Base-by-base conservation (phyloP, 1,140 invertebrate genomes). In the Yoshiicerus persimilis region DNA sequence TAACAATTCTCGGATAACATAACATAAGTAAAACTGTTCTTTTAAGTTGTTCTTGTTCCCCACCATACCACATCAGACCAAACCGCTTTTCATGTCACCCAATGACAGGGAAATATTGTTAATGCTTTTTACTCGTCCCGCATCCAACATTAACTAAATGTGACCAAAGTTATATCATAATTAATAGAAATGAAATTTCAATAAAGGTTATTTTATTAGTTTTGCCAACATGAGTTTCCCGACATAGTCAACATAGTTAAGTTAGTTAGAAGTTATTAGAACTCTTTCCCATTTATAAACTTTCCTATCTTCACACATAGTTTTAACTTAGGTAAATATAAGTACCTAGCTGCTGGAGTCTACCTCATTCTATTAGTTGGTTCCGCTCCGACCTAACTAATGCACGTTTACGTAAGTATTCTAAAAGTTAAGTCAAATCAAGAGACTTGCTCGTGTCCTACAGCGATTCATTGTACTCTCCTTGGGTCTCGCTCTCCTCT, bases 181-280 rank as follows among this genome's bases (percentile, higher is more conserved):
- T 80, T 80, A 80, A 80, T 80, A 80, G 32, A 80, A 80, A 80
- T 80, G 32, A 32, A 80, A 36, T 80, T 80, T 80, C 75, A 80
- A 56, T 56, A 56, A 56, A 80, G 32, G 75, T 80, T 80, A 80
- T 80, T 80, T 80, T 80, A 32, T 38, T 80, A 80, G 27, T 80
- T 80, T 30, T 64, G n/a, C 25, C 62, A 64, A 64, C 20, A 27
- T 23, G 32, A 34, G 27, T 32, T 20, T 20, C 41, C 4, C 41
- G 10, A 70, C 25, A 25, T 70, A 70, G 64, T 70, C 8, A n/a
- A 11, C 25, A 16, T n/a, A 70, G 75, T 80, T 80, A 80, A 80
- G 34, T 36, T 80, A 80, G 75, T 36, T 80, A 38, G 38, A 80
- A 80, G 75, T 80, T 34, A 80, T 6, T 32, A 36, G 32, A 36